Evolutionary conservation across 2,113 vertebrate species (phyloP).

Genomic region (Suncus etruscus): DNA sequence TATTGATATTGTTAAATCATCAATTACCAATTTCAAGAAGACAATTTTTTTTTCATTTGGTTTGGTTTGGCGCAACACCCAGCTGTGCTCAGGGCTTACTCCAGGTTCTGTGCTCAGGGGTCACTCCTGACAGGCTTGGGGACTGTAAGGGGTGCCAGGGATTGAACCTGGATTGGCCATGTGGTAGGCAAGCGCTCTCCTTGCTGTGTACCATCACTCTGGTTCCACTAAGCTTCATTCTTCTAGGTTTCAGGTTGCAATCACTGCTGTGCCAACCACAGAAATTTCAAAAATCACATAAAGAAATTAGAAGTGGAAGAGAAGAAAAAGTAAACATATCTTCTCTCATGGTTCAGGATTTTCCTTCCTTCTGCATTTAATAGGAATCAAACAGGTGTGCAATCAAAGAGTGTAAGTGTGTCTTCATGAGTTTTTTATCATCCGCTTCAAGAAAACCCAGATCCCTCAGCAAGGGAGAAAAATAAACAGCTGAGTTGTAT

Average conservation of each 20-base stretch:
- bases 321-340: neutral
- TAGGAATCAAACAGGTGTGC: conserved; percentile 82
- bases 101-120: too few species aligned
- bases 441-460: conserved; percentile 86
- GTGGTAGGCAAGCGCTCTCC: too few species aligned
- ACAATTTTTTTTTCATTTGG: neutral
- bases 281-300: neutral
- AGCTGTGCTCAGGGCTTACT: too few species aligned
- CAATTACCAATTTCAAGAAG: neutral
- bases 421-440: conserved; percentile 83
- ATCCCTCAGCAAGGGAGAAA: conserved; percentile 84
- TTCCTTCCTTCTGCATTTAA: conserved; percentile 47
- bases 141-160: too few species aligned
- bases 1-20: neutral
- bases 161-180: too few species aligned
- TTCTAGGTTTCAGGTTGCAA: neutral
- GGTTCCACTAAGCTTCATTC: neutral
- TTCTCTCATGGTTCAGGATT: neutral
- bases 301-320: neutral
- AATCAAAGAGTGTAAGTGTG: conserved; percentile 69
- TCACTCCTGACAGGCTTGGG: too few species aligned
- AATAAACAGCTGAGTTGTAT: conserved; percentile 89
- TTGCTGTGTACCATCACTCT: too few species aligned
- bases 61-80: too few species aligned
- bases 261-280: neutral